Base-by-base conservation (phyloP, 1,140 invertebrate genomes). In the Aphelenchoides avenae region DNA sequence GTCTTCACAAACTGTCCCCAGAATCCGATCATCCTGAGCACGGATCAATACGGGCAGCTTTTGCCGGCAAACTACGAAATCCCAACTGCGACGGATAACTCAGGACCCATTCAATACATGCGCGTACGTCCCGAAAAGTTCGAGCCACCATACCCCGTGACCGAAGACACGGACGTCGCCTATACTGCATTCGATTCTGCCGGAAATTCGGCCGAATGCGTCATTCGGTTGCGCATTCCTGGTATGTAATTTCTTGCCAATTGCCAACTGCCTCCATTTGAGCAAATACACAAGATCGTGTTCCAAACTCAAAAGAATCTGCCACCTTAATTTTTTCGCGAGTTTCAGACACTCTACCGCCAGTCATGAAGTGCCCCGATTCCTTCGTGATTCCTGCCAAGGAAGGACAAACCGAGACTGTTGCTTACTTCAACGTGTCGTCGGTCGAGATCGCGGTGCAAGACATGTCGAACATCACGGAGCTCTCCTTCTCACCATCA, bases 111-210 rank as follows among this genome's bases (percentile, higher is more conserved):
- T 67, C 89, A 90, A 9, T 71, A 69, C 43, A 82, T 91, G 48
- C 89, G 93, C 82, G 86, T 93, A 31, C 0, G 88, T 63, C 91
- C 91, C 0, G 84, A 86, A 54, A 88, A 87, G 62, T 94, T 95
- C 78, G 86, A 84, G 71, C 91, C 89, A 1, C 91, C 91, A 0
- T 83, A 87, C 64, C 85, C 86, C 66, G 84, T 94, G 22, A 64
- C 44, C 26, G 91, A 94, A 76, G 84, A 90, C 39, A 34, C 33
- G 55, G 87, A 91, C 34, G 88, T 95, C 0, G 88, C 92, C 82
- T 96, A 95, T 70, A 85, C 91, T 2, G 91, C 91, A 0, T 94
- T 89, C 71, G 91, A 96, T 80, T 90, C 89, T 71, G 91, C 95
- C 77, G 91, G 91, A 62, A 95, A 96, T 74, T 89, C 92, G 22